Conservation (phyloP, 1,140 invertebrate genomes). For the Bombus terrestris region DNA sequence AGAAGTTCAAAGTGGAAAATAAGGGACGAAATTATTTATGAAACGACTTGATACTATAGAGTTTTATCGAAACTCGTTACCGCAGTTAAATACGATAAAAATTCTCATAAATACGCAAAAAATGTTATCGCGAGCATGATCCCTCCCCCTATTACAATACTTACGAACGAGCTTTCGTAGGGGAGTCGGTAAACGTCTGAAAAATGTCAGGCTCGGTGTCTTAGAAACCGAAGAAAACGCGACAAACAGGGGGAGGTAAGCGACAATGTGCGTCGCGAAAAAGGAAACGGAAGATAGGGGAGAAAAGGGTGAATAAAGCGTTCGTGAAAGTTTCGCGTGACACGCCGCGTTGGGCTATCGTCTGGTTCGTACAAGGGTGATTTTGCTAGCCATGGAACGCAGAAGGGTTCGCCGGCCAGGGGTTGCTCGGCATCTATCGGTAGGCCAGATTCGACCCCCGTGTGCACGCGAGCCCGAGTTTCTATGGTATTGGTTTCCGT, state of each 20-base stretch:
- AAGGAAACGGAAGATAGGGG: not conserved
- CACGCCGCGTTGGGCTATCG: not conserved
- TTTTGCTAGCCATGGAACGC: not conserved
- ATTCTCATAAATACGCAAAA: no score
- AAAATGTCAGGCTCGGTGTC: not conserved
- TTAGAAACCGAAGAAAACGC: not conserved
- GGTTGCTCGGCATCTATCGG: not conserved
- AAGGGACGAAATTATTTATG: no score
- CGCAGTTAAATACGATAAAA: no score
- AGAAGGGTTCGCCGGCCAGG: not conserved
- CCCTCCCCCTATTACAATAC: no score
- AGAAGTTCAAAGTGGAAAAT: no score
- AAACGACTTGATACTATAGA: no score
- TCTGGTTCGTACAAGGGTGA: not conserved
- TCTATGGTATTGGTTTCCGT: not conserved
- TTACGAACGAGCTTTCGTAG: no score
- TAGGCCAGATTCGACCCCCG: not conserved
- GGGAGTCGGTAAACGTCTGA: not conserved
- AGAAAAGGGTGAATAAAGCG: not conserved
- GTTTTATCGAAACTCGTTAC: no score
- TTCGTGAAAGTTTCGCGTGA: constrained; percentile 2
- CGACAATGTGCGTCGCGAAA: not conserved
- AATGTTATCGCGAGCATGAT: no score
- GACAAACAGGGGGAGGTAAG: not conserved
- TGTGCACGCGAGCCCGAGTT: not conserved